These are phyloP conservation scores for Ceratina calcarata DNA, from an alignment of 1,140 invertebrate species.

Conservation along the genomic window DNA sequence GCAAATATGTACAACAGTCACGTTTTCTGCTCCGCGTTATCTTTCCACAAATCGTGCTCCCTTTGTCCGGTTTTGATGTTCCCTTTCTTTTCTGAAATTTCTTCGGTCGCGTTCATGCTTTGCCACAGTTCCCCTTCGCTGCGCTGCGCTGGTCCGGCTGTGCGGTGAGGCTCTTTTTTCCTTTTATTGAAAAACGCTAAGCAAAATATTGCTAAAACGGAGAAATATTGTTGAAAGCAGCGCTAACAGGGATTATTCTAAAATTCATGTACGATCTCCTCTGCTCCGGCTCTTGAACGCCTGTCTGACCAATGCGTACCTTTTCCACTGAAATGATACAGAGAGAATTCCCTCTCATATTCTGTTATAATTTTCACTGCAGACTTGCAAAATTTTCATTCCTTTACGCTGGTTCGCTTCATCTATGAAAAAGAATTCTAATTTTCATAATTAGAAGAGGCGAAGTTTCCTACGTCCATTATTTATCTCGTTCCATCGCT, in stretches of 20 bases:
- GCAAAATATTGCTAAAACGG: not conserved
- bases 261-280: not conserved
- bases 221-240: not conserved
- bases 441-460: too few relatives aligned
- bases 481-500: too few relatives aligned
- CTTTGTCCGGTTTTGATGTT: conserved; percentile 15
- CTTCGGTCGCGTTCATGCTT: not conserved
- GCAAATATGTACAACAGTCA: conserved; percentile 32
- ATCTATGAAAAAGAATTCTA: too few relatives aligned
- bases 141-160: not conserved
- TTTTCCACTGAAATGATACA: conserved; percentile 4
- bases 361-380: not conserved
- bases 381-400: not conserved
- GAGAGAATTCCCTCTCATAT: not conserved
- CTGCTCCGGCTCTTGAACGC: not conserved
- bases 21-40: conserved; percentile 24
- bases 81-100: not conserved
- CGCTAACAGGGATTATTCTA: not conserved
- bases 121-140: not conserved
- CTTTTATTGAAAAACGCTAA: not conserved
- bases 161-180: too few relatives aligned
- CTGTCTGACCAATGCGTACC: not conserved
- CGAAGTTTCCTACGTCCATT: too few relatives aligned
- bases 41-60: conserved; percentile 15
- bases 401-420: not conserved